Percentiles rank a stretch among this genome's conserved stretches.
phyloP scores from a whole-genome alignment of 2,113 vertebrate genomes.

The Poicephalus gulielmi region DNA sequence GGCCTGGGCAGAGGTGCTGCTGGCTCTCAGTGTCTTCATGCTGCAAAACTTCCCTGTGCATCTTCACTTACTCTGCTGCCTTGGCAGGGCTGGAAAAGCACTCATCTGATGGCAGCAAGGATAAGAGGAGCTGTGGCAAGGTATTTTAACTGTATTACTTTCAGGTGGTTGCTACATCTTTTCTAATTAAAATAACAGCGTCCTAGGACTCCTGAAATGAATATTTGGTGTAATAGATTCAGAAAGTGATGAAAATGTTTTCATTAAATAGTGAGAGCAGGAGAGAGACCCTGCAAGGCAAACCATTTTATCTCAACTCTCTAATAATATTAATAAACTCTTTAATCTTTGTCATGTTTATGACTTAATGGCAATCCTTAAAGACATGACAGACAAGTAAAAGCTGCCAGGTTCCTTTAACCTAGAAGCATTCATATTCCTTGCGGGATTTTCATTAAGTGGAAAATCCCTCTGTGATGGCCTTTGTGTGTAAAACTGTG shows the following conservation, averaged over 20 bases:
- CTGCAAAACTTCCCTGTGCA: not conserved
- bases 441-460: slow-evolving; percentile 18
- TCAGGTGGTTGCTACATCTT: slow-evolving; percentile 67
- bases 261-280: slow-evolving; percentile 72
- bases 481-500: not conserved
- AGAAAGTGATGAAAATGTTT: slow-evolving; percentile 80
- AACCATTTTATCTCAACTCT: slow-evolving; percentile 75
- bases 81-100: fast-evolving
- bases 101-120: fast-evolving
- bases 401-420: slow-evolving; percentile 63
- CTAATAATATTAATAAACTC: slow-evolving; percentile 81
- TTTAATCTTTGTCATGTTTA: slow-evolving; percentile 80
- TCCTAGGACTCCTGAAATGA: slow-evolving; percentile 73
- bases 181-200: slow-evolving; percentile 79
- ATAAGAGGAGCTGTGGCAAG: not conserved
- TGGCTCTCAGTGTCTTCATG: not conserved
- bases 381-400: slow-evolving; percentile 70
- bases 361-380: slow-evolving; percentile 76
- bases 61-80: fast-evolving
- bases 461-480: not conserved
- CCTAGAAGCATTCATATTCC: slow-evolving; percentile 20
- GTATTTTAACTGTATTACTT: slow-evolving; percentile 58
- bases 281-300: slow-evolving; percentile 78
- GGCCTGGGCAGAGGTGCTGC: not conserved
- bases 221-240: slow-evolving; percentile 74